phyloP scores from a whole-genome alignment of 2,888 invertebrate species.

The Mellilla xanthometata region DNA sequence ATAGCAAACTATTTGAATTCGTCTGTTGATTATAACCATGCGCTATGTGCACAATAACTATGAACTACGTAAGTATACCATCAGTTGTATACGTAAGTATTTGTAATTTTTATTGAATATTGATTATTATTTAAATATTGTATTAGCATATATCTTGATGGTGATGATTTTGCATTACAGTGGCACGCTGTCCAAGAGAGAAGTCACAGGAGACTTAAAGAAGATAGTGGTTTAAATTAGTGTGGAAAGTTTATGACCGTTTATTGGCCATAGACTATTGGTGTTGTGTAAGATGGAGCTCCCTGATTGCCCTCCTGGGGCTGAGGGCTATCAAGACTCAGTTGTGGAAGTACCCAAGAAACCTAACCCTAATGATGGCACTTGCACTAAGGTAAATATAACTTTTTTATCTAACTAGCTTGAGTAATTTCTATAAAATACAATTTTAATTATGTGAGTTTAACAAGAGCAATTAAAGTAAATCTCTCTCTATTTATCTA shows the following conservation, averaged over 20 bases:
- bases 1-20: no score
- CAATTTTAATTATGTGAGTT: no score
- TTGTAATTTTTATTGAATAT: constrained; percentile 45
- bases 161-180: constrained; percentile 55
- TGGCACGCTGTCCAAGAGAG: constrained; percentile 37
- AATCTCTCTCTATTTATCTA: no score
- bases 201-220: no score
- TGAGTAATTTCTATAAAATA: no score
- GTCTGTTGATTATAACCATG: constrained; percentile 1
- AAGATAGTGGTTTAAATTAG: constrained; percentile 47
- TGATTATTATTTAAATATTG: constrained; percentile 31
- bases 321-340: constrained; percentile 74
- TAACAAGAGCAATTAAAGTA: no score
- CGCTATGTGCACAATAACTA: constrained; percentile 35
- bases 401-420: no score
- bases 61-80: constrained; percentile 41
- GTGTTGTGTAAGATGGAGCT: constrained; percentile 77
- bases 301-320: constrained; percentile 75
- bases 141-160: constrained; percentile 32
- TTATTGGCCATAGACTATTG: constrained; percentile 68
- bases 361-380: constrained; percentile 43
- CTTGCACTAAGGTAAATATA: constrained; percentile 76
- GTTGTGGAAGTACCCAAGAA: constrained; percentile 67
- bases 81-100: constrained; percentile 55
- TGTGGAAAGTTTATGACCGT: constrained; percentile 60